Base-by-base conservation (phyloP, 2,113 vertebrate genomes). In the Sula dactylatra region DNA sequence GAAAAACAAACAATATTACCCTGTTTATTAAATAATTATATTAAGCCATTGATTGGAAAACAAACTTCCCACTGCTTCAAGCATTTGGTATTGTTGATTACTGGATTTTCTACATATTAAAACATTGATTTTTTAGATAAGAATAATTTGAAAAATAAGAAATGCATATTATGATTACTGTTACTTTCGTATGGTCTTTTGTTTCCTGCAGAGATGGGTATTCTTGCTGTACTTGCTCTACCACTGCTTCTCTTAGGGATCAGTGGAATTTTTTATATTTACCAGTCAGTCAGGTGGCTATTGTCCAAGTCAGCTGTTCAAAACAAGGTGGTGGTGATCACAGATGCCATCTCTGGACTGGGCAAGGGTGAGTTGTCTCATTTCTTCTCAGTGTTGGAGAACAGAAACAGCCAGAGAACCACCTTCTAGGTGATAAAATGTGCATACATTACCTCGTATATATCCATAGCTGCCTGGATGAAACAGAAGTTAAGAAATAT, bases 291-390 rank as follows among this genome's bases (percentile, higher is more conserved):
- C 87, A 97, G 97, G 76, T 98, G 98, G 78, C 98, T 99, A 78
- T 98, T 99, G 98, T 99, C 99, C 81, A 99, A 99, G 93, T 99
- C 99, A 54, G 97, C 98, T 5, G 99, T 99, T 94, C 98, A 98
- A 87, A 99, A 99, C 98, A 99, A 99, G 97, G 99, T 99, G 65
- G 99, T 99, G 88, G 99, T 99, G 95, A 99, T 99, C 95, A 99
- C 99, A 0, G 99, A 99, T 79, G 99, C 99, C 59, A 98, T 99
- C 79, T 99, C 99, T 4, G 99, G 98, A 29, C 97, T 99, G 77
- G 99, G 99, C 87, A 98, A 98, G 62, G 99, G 99, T 99, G 98
- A 99, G 98, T 94, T 42, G 7, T n/a, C 45, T 77, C 47, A 5
- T 91, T 95, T 86, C 73, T 88, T 86, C 45, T 58, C 16, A 2